Base-by-base conservation (phyloP, 2,888 invertebrate genomes). In the Orthosia gothica region DNA sequence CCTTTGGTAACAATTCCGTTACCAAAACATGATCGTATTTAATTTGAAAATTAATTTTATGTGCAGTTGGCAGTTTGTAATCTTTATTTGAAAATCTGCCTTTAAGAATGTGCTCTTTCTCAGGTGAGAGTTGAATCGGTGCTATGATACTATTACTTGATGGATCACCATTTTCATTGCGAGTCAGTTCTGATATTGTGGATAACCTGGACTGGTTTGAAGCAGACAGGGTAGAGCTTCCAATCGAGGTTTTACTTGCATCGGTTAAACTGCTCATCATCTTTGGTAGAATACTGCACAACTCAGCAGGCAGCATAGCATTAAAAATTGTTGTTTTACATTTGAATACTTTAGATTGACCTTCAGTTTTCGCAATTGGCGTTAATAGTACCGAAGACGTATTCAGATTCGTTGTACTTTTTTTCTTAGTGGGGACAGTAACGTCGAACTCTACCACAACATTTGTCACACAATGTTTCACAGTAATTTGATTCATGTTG, bases 381-480 rank as follows among this genome's bases (percentile, higher is more conserved):
- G 91, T 87, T 74, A 91, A 89, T n/a, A 91, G 83, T 13, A 86
- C 45, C 20, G 45, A 71, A 3, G 91, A 88, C 45, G 83, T 85
- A 52, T 88, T 89, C 7, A 82, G n/a, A 63, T 85, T 83, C 9
- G 85, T 63, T 11, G 64, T 16, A 23, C 78, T 74, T 58, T 84
- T 70, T 1, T 79, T 58, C 47, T 90, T 88, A 49, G 78, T 73
- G 5, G 91, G 91, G 16, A 92, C 76, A n/a, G 89, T 87, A 59
- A 96, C 89, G 74, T 96, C 96, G 80, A 96, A 96, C 74, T 94
- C 92, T 54, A 96, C 87, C 79, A 92, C 81, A 52, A 95, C 88
- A 73, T 96, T 95, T 20, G 93, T 93, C 5, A 91, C 66, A 81
- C 93, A 92, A 83, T 95, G 91, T 83, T 94, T 95, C 1, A 96